phyloP scores from a whole-genome alignment of 2,113 vertebrate genomes.

The Pteruthius melanotis region DNA sequence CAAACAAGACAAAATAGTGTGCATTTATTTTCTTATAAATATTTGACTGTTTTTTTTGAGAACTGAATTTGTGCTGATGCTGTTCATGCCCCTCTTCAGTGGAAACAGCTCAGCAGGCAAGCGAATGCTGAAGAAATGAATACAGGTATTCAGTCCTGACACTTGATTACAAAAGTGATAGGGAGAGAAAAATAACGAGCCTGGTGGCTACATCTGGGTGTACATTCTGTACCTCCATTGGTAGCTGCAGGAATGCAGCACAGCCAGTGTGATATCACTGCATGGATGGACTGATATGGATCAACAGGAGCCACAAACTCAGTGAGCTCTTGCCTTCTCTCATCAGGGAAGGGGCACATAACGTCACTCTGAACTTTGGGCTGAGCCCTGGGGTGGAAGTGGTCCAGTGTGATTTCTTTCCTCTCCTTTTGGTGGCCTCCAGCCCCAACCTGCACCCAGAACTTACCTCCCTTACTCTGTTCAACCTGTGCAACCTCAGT shows the following conservation, averaged over 20 bases:
- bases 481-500: background rate
- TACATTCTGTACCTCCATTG: background rate
- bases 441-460: background rate
- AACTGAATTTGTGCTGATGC: background rate
- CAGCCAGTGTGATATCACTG: background rate
- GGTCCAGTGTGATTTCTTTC: background rate
- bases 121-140: background rate
- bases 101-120: background rate
- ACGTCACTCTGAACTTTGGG: background rate
- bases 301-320: background rate
- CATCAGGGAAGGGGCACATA: fast-evolving
- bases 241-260: background rate
- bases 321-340: background rate
- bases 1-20: background rate
- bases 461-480: background rate
- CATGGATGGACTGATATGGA: fast-evolving
- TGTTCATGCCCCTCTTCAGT: background rate
- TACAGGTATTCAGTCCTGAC: background rate
- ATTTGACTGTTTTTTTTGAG: background rate
- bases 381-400: background rate
- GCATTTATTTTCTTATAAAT: background rate
- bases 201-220: background rate
- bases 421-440: background rate
- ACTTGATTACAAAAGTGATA: background rate
- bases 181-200: background rate